Evolutionary conservation across 2,113 vertebrate genomes (phyloP).

Genomic region (Festucalex cinctus): DNA sequence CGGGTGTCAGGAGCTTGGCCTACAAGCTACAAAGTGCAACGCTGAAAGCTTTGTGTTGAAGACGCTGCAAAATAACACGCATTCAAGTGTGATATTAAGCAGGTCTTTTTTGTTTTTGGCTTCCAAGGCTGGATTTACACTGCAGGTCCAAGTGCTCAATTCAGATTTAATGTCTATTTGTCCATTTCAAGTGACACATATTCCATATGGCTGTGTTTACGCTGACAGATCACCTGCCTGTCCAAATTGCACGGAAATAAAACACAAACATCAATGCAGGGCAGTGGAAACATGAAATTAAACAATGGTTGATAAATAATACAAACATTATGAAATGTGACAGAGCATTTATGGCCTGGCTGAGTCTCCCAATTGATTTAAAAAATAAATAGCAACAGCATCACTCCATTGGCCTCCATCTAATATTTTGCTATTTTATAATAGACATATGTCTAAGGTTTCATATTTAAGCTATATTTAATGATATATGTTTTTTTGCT

Average conservation of each 20-base stretch:
- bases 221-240: neutral
- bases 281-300: neutral
- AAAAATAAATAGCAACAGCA: too few species aligned
- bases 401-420: too few species aligned
- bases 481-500: too few species aligned
- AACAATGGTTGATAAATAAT: neutral
- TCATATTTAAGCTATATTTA: too few species aligned
- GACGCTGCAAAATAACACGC: conserved; percentile 12
- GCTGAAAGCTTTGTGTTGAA: conserved; percentile 43
- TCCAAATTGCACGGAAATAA: neutral
- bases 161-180: neutral
- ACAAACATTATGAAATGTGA: neutral
- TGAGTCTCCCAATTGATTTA: too few species aligned
- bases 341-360: too few species aligned
- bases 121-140: conserved; percentile 13
- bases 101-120: conserved; percentile 33
- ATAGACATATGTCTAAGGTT: too few species aligned
- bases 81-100: conserved; percentile 12
- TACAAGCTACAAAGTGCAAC: conserved; percentile 62
- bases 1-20: neutral
- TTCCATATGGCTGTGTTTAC: neutral
- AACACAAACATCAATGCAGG: neutral
- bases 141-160: neutral
- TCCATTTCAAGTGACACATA: neutral
- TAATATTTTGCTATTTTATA: too few species aligned